Evolutionary conservation across 2,113 vertebrate species (phyloP), one percentile per base, ranked within the genome.

Genomic region (Lates calcarifer): DNA sequence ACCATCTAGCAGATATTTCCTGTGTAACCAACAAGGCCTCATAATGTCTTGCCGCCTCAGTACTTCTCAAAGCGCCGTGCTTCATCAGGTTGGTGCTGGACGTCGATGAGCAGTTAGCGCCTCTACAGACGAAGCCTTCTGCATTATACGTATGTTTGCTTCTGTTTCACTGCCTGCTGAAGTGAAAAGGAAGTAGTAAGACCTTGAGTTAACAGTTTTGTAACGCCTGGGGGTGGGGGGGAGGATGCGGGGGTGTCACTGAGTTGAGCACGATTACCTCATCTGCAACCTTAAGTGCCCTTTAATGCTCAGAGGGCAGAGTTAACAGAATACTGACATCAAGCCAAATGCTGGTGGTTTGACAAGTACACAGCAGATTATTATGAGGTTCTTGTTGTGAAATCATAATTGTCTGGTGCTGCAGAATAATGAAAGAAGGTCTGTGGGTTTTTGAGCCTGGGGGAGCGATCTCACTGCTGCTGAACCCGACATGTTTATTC

Each of bases 401-500:
- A 55, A 55, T 45, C 26, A 17, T 35, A 7, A 53, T 62, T 17
- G 20, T 56, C 35, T 31, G 47, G 1, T 43, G 0, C 11, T 24
- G 10, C 28, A 26, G 24, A 31, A 31, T 51, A 51, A 65, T 47
- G 45, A 57, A 28, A 11, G n/a, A 8, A 4, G 2, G 17, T 53
- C 15, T 39, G 18, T 51, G 53, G 33, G 41, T 33, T 5, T 56
- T 70, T 0, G 17, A 39, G 64, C 49, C 55, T 0, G 1, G 15
- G 45, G 65, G n/a, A n/a, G 37, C n/a, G 20, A 2, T 28, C 29
- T 4, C 17, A 1, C 22, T 41, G 47, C 28, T 6, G 43, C 18
- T 49, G 35, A 55, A 73, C 43, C 55, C 5, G 14, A 60, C 74
- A 33, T 60, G 53, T 47, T 70, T 76, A 64, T 64, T 72, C 41